Conservation (phyloP, 2,113 vertebrate genomes). For the Brachyhypopomus occidentalis region DNA sequence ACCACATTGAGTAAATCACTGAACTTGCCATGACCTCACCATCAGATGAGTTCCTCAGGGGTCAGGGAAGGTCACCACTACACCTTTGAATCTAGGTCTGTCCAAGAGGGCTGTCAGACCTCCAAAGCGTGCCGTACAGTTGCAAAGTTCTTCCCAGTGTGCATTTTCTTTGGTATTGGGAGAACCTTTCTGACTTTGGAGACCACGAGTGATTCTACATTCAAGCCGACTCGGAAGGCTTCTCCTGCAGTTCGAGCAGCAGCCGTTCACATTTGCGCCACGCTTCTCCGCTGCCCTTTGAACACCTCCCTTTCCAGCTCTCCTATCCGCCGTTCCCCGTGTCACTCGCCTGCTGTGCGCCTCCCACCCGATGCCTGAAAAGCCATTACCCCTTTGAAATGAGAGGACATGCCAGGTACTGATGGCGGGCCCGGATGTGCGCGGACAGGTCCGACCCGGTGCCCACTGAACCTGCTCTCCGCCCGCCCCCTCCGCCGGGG, state of each 20-base stretch:
- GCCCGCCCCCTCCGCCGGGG: too few relatives aligned
- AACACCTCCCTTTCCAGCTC: neutral
- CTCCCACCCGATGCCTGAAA: neutral
- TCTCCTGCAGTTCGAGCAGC: neutral
- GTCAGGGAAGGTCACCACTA: constrained; percentile 56
- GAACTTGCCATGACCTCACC: constrained; percentile 46
- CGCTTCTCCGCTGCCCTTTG: neutral
- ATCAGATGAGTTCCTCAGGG: constrained; percentile 40
- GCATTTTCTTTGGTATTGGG: constrained; percentile 23
- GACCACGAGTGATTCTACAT: constrained; percentile 20
- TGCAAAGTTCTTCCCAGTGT: too few relatives aligned
- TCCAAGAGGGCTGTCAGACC: constrained; percentile 53
- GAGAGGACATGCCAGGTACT: constrained; percentile 26
- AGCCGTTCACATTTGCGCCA: neutral
- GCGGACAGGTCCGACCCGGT: constrained; percentile 6
- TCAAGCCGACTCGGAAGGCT: neutral
- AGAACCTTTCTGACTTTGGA: constrained; percentile 48
- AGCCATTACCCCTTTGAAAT: constrained; percentile 21
- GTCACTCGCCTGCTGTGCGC: neutral
- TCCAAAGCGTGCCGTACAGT: constrained; percentile 38
- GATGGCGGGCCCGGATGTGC: constrained; percentile 15
- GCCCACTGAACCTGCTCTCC: constrained; percentile 30
- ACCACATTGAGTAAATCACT: constrained; percentile 62
- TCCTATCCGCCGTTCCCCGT: neutral
- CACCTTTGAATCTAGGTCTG: constrained; percentile 58